Base-by-base conservation (phyloP, 2,888 invertebrate species). In the Dendrolimus pini region DNA sequence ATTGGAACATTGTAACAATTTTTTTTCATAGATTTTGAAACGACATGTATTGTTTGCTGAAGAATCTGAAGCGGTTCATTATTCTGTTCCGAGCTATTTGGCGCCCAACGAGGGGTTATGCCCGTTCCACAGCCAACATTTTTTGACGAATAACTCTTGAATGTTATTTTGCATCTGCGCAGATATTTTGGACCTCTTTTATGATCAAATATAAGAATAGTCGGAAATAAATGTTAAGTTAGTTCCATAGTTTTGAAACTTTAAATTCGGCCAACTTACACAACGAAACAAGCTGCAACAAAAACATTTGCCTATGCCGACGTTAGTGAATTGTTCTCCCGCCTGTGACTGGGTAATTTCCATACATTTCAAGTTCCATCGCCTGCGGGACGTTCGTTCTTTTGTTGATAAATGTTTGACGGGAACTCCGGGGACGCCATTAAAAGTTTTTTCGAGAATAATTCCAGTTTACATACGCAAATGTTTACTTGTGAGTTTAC, bases 351-450 rank as follows among this genome's bases (percentile, higher is more conserved):
- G 84, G 89, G 89, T 89, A 90, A 90, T 90, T 89, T 90, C 89
- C 90, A 90, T 90, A 90, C 89, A 90, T 90, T 89, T 89, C 85
- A 89, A 89, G 89, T 89, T 90, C 88, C 83, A 88, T 89, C 89
- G 89, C 89, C 90, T 89, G 88, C 88, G 90, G 89, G 89, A 89
- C 88, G 89, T 89, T 89, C 89, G 85, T 89, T 90, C 89, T 89
- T 89, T 89, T 90, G 89, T 90, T 90, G 90, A 90, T 89, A 90
- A 89, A 89, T 89, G 89, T 89, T 90, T 90, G 89, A 89, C 90
- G 89, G 88, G 82, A 89, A 87, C 90, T 89, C 88, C 83, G 82
- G 89, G 88, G 90, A 90, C 89, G 89, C 90, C 90, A 90, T 90
- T 90, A 90, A 89, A 89, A 90, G 89, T 90, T 90, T 89, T 89